Percentiles rank a stretch among this genome's conserved stretches.
Evolutionary conservation across 2,113 vertebrate genomes (phyloP).

Genomic region (Indicator maculatus): DNA sequence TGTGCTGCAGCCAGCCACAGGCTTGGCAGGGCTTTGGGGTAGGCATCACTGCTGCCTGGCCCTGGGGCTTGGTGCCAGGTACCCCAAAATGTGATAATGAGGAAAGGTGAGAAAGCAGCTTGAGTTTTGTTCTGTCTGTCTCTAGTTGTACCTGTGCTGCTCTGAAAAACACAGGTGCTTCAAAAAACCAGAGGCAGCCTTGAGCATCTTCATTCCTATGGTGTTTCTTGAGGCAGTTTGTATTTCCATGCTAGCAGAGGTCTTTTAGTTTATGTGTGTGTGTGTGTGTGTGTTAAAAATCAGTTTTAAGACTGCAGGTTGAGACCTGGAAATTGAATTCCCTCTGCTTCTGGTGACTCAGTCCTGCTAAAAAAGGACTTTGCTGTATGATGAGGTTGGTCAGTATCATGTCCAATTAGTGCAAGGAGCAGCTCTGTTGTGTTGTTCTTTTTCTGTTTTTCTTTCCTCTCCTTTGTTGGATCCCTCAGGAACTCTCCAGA

Average conservation of each 20-base stretch:
- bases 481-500: neutral
- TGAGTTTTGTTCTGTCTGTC: neutral
- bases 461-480: neutral
- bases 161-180: neutral
- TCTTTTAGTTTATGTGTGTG: neutral
- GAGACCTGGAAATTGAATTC: constrained; percentile 15
- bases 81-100: neutral
- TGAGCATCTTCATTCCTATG: neutral
- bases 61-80: neutral
- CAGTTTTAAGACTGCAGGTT: neutral
- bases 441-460: neutral
- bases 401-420: neutral
- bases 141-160: neutral
- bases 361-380: neutral
- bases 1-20: neutral
- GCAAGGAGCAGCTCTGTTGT: neutral
- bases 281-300: neutral
- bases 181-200: neutral
- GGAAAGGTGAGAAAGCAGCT: neutral
- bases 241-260: neutral
- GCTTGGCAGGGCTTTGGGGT: neutral
- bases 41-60: neutral
- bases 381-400: neutral
- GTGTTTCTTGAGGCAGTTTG: neutral
- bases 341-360: neutral